Percentiles rank a stretch among this genome's conserved stretches.
Conservation (phyloP, 2,888 invertebrate genomes). For the Augiades crinisus region DNA sequence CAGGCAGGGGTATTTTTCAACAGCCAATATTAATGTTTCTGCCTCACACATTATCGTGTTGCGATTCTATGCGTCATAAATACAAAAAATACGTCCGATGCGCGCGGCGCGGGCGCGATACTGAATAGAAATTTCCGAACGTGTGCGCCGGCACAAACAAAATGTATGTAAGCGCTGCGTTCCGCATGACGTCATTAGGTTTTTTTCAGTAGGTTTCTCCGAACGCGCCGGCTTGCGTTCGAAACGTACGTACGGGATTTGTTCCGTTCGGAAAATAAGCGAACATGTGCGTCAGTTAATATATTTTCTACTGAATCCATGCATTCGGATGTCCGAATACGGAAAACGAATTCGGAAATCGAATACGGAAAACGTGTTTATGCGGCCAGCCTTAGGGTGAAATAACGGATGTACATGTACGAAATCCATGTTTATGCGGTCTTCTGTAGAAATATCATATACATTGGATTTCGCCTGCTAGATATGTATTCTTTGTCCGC, state of each 20-base stretch:
- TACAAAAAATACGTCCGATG: background rate
- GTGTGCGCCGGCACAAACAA: conserved; percentile 17
- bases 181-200: conserved; percentile 30
- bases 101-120: background rate
- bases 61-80: background rate
- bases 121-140: conserved; percentile 5
- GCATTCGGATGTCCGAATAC: conserved; percentile 16
- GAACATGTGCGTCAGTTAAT: conserved; percentile 17
- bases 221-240: conserved; percentile 22
- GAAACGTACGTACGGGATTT: conserved; percentile 14
- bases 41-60: background rate
- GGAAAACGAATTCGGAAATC: conserved; percentile 8
- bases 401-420: no score
- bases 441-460: no score
- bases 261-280: conserved; percentile 22
- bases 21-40: background rate
- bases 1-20: conserved; percentile 1
- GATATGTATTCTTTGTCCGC: no score
- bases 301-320: conserved; percentile 5
- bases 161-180: conserved; percentile 30
- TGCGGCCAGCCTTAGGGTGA: conserved; percentile 17
- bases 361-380: conserved; percentile 7
- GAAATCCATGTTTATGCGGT: no score
- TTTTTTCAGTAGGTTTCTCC: conserved; percentile 26
- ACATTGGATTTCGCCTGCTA: no score